phyloP scores from a whole-genome alignment of 2,113 vertebrate species.

The Etia nguti region DNA sequence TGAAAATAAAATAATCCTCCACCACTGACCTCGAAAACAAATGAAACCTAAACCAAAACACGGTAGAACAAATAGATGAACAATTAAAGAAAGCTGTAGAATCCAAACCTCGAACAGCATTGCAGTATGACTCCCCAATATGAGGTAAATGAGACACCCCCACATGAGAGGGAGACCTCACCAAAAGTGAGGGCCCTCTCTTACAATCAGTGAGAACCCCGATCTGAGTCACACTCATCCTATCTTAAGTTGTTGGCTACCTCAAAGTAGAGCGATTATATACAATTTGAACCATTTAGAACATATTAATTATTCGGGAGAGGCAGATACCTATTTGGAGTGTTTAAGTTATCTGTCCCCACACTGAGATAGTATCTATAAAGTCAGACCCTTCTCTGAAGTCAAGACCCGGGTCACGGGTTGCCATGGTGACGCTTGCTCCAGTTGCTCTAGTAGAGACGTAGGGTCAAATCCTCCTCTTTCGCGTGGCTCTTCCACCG shows the following conservation, averaged over 20 bases:
- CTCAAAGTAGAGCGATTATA: background rate
- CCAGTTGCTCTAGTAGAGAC: background rate
- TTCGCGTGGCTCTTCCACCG: background rate
- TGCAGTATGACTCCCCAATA: background rate
- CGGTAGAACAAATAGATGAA: rapidly evolving
- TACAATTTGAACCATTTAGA: rapidly evolving
- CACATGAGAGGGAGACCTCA: background rate
- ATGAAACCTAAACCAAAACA: background rate
- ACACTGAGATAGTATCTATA: background rate
- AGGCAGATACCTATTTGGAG: background rate
- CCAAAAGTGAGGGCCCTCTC: background rate
- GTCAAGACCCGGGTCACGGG: background rate
- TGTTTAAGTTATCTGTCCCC: background rate
- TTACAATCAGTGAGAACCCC: background rate
- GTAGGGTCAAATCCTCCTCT: background rate
- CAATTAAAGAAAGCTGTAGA: background rate
- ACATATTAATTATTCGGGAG: rapidly evolving
- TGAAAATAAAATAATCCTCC: background rate
- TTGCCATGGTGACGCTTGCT: background rate
- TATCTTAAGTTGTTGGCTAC: background rate
- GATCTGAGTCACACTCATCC: background rate
- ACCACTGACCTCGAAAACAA: rapidly evolving
- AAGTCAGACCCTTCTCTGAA: background rate
- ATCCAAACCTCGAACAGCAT: background rate
- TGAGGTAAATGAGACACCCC: background rate